phyloP scores from a whole-genome alignment of 2,797 vertebrate genomes.

The Psittacula derbiana region DNA sequence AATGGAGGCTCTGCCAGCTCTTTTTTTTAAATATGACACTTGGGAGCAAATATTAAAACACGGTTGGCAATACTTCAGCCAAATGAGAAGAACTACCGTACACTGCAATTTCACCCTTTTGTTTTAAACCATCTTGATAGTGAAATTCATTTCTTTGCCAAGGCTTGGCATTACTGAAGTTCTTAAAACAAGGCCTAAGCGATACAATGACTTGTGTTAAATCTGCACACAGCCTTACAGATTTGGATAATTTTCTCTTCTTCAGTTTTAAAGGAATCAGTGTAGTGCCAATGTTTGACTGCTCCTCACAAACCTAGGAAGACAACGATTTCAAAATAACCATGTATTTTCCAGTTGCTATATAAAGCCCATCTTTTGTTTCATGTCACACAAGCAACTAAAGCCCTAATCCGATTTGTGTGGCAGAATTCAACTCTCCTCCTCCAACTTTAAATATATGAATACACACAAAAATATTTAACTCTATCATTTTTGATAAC shows the following conservation, averaged over 20 bases:
- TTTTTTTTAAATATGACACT: slow-evolving; percentile 1
- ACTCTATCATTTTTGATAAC: neutral
- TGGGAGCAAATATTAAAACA: slow-evolving; percentile 1
- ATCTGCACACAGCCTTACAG: neutral
- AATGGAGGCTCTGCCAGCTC: neutral
- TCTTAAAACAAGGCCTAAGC: neutral
- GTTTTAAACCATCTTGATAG: neutral
- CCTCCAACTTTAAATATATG: neutral
- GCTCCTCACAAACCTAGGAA: neutral
- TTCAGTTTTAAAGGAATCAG: neutral
- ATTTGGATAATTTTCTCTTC: neutral
- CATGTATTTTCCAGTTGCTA: neutral
- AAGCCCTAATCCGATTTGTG: neutral
- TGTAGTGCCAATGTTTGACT: neutral
- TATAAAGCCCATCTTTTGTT: neutral
- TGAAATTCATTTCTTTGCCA: neutral
- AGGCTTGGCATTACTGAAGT: neutral
- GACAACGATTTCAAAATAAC: neutral
- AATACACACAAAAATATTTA: neutral
- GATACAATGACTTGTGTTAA: neutral
- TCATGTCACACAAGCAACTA: neutral
- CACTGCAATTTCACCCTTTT: neutral
- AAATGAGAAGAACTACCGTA: neutral
- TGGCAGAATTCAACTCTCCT: neutral
- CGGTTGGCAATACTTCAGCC: neutral